Percentiles rank a stretch among this genome's conserved stretches.
Evolutionary conservation across 2,888 invertebrate genomes (phyloP).

Genomic region (Timema cristinae): DNA sequence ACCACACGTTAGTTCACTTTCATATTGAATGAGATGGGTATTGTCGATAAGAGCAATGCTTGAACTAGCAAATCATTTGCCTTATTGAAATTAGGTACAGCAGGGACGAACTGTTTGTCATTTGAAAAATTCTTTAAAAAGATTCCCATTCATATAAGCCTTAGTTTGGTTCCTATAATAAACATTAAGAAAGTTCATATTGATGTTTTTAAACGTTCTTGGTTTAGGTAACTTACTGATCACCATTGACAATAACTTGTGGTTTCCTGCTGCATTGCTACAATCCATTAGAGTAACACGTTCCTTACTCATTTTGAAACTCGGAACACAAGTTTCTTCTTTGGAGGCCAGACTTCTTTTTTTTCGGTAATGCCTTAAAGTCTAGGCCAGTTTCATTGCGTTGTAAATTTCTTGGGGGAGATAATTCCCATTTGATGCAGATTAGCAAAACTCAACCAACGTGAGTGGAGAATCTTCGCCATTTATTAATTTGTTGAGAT

Average conservation of each 20-base stretch:
- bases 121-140: background rate
- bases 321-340: slow-evolving; percentile 22
- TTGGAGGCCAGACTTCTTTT: slow-evolving; percentile 30
- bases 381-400: slow-evolving; percentile 34
- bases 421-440: background rate
- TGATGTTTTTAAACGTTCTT: slow-evolving; percentile 34
- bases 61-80: background rate
- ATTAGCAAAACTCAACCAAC: background rate
- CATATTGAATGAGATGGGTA: background rate
- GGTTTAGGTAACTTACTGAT: slow-evolving; percentile 34
- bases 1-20: background rate
- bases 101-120: slow-evolving; percentile 3
- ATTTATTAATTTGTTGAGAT: slow-evolving; percentile 1
- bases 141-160: background rate
- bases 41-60: background rate
- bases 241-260: slow-evolving; percentile 36
- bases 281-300: slow-evolving; percentile 36
- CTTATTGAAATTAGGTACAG: background rate
- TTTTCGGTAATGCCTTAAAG: slow-evolving; percentile 34
- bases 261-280: slow-evolving; percentile 36
- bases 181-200: background rate
- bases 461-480: background rate
- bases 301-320: slow-evolving; percentile 34
- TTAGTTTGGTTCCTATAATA: background rate
- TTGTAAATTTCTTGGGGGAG: slow-evolving; percentile 31